Evolutionary conservation across 2,113 vertebrate species (phyloP).

Genomic region (Bostrychus sinensis): DNA sequence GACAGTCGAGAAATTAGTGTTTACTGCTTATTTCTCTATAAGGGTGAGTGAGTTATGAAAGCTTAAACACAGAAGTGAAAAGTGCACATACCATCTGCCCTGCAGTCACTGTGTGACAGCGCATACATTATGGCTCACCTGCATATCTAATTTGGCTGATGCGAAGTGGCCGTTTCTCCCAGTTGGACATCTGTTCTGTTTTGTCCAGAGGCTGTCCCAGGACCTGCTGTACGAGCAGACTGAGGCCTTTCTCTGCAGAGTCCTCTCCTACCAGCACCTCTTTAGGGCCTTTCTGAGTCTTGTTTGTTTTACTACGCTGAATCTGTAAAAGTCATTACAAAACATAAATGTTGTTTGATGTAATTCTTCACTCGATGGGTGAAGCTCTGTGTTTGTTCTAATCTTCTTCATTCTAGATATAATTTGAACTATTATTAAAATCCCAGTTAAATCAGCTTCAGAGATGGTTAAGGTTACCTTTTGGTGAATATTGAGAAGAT

Average conservation of each 20-base stretch:
- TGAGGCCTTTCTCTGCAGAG: constrained; percentile 82
- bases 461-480: constrained; percentile 69
- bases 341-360: constrained; percentile 1
- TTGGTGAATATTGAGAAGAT: constrained; percentile 82
- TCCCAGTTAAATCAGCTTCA: neutral
- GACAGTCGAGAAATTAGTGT: constrained; percentile 4
- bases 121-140: constrained; percentile 71
- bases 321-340: constrained; percentile 56
- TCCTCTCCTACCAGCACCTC: constrained; percentile 55
- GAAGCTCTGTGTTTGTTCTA: neutral
- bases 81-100: constrained; percentile 44
- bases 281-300: constrained; percentile 31
- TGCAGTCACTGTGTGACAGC: constrained; percentile 42
- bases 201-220: constrained; percentile 88
- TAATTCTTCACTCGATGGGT: too few species aligned
- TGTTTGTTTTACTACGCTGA: constrained; percentile 43
- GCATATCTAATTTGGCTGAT: constrained; percentile 86
- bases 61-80: constrained; percentile 30
- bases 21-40: neutral
- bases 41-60: constrained; percentile 14
- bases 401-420: neutral
- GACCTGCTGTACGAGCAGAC: constrained; percentile 85
- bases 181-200: constrained; percentile 88
- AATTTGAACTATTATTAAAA: neutral
- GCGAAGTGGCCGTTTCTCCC: constrained; percentile 86